Conservation (phyloP, 2,113 vertebrate species). For the Nycticebus coucang region DNA sequence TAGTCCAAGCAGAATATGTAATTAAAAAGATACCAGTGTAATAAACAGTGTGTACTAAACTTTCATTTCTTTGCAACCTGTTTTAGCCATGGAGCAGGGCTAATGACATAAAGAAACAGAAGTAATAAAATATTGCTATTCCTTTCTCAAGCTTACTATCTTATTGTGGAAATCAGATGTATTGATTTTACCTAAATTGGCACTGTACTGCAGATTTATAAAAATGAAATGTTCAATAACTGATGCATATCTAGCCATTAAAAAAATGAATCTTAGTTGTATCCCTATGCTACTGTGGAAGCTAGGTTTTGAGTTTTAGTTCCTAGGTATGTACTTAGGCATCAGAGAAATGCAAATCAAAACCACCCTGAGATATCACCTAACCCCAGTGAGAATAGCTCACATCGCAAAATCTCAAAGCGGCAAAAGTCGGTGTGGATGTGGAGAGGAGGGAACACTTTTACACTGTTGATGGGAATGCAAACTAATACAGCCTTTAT, state of each 20-base stretch:
- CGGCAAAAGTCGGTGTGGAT: no score
- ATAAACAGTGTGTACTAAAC: background rate
- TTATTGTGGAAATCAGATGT: background rate
- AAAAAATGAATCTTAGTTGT: background rate
- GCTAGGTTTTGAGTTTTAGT: no score
- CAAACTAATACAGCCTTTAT: no score
- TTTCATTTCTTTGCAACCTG: background rate
- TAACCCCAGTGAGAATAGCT: no score
- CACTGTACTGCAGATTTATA: background rate
- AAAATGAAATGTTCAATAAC: constrained; percentile 15
- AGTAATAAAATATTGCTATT: background rate
- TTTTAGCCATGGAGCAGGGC: background rate
- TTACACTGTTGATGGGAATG: no score
- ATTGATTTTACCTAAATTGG: constrained; percentile 21
- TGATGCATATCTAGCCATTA: background rate
- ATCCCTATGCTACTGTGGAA: no score
- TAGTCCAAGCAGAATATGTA: background rate
- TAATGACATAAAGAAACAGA: background rate
- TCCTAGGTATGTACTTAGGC: no score
- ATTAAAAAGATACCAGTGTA: background rate
- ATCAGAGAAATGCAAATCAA: no score
- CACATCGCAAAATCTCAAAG: no score
- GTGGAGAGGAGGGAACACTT: no score
- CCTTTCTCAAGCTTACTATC: background rate
- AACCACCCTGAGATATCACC: no score